phyloP scores from a whole-genome alignment of 1,140 invertebrate genomes.

The Drosophila hydei region DNA sequence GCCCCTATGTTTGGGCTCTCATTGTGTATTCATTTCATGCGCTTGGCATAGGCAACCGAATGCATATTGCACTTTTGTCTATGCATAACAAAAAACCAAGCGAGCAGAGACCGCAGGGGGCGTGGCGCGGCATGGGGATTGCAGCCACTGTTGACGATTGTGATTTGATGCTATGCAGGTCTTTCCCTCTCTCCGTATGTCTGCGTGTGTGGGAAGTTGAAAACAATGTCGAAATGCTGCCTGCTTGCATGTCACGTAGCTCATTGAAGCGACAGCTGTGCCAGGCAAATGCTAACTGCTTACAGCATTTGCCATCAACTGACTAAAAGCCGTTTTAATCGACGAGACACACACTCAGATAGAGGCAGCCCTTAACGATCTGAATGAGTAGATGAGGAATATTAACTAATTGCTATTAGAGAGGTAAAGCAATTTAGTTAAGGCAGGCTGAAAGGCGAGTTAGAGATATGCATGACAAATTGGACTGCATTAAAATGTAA shows the following conservation, averaged over 20 bases:
- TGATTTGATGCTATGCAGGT: constrained; percentile 51
- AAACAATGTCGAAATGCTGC: constrained; percentile 24
- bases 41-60: constrained; percentile 40
- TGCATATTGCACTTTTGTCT: constrained; percentile 47
- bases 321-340: constrained; percentile 37
- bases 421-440: background rate
- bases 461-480: no score
- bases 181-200: background rate
- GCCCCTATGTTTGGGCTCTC: constrained; percentile 36
- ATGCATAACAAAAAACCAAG: constrained; percentile 30
- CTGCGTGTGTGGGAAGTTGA: constrained; percentile 5
- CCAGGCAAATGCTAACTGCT: constrained; percentile 41
- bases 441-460: no score
- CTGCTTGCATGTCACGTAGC: constrained; percentile 49
- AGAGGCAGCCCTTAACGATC: constrained; percentile 5
- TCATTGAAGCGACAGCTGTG: constrained; percentile 48
- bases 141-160: constrained; percentile 29
- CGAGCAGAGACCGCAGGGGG: background rate
- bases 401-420: no score
- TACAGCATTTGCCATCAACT: constrained; percentile 29
- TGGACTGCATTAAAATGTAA: no score
- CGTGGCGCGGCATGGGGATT: background rate
- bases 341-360: background rate
- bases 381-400: background rate
- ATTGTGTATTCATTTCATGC: constrained; percentile 69